Percentiles rank a stretch among this genome's conserved stretches.
Conservation (phyloP, 2,888 invertebrate genomes). For the Acleris cristana region DNA sequence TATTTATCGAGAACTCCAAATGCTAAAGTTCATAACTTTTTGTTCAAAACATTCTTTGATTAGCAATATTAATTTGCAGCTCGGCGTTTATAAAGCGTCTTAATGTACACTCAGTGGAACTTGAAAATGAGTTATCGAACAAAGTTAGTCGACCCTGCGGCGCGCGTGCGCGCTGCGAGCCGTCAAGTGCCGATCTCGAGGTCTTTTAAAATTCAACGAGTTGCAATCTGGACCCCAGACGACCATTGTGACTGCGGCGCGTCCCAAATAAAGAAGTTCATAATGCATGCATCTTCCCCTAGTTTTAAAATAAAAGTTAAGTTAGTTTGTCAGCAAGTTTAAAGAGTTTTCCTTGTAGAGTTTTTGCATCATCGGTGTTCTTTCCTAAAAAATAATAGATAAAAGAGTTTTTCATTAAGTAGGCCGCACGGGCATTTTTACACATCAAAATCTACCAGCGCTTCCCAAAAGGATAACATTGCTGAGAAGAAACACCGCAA, state of each 20-base stretch:
- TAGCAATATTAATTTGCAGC: constrained; percentile 30
- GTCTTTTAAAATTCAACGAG: constrained; percentile 33
- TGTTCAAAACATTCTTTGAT: constrained; percentile 2
- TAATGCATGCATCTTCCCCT: neutral
- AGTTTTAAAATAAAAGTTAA: neutral
- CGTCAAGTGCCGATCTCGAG: constrained; percentile 21
- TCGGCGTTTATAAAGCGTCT: constrained; percentile 31
- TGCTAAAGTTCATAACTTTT: neutral
- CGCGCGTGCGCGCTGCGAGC: constrained; percentile 29
- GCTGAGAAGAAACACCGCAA: too few species aligned
- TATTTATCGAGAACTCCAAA: neutral
- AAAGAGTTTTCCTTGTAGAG: too few species aligned
- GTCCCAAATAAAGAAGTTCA: neutral
- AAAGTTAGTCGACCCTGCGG: constrained; percentile 26
- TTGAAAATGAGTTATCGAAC: constrained; percentile 33
- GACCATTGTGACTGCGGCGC: constrained; percentile 2
- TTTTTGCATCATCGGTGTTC: too few species aligned
- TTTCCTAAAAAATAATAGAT: too few species aligned
- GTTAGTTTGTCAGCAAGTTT: too few species aligned
- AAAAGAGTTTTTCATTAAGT: too few species aligned
- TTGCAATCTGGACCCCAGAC: constrained; percentile 12
- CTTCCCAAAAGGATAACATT: too few species aligned
- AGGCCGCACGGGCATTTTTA: too few species aligned
- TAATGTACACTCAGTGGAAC: constrained; percentile 31
- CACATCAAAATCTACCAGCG: too few species aligned